phyloP scores from a whole-genome alignment of 2,797 vertebrate genomes.

The Cephalopachus bancanus region DNA sequence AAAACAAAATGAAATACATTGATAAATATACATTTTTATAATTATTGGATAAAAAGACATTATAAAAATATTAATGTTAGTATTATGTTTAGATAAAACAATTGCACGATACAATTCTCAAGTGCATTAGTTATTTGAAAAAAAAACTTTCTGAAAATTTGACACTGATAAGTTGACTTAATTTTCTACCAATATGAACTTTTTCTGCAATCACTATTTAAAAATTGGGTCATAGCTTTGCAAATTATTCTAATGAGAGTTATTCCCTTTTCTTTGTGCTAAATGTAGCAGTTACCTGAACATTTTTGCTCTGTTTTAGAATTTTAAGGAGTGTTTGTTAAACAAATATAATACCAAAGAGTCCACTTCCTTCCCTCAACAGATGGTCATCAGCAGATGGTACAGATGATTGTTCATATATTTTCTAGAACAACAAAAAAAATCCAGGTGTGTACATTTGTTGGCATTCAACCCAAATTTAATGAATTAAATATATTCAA shows the following conservation, averaged over 20 bases:
- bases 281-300: not conserved
- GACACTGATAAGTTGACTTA: not conserved
- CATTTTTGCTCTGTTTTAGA: not conserved
- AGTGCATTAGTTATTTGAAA: not conserved
- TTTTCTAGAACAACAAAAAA: conserved; percentile 62
- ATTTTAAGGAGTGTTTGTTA: conserved; percentile 62
- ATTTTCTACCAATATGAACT: not conserved
- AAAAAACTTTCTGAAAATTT: not conserved
- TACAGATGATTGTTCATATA: conserved; percentile 13
- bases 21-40: not conserved
- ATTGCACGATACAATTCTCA: not conserved
- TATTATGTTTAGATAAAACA: not conserved
- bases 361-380: not conserved
- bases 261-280: not conserved
- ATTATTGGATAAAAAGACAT: not conserved
- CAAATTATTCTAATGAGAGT: not conserved
- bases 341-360: conserved; percentile 48
- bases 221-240: not conserved
- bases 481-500: not conserved
- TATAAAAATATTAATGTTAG: not conserved
- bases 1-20: not conserved
- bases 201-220: not conserved
- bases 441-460: conserved; percentile 43
- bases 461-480: not conserved
- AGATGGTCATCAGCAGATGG: conserved; percentile 55